Evolutionary conservation across 2,888 invertebrate genomes (phyloP).

Genomic region (Epirrhoe alternata): DNA sequence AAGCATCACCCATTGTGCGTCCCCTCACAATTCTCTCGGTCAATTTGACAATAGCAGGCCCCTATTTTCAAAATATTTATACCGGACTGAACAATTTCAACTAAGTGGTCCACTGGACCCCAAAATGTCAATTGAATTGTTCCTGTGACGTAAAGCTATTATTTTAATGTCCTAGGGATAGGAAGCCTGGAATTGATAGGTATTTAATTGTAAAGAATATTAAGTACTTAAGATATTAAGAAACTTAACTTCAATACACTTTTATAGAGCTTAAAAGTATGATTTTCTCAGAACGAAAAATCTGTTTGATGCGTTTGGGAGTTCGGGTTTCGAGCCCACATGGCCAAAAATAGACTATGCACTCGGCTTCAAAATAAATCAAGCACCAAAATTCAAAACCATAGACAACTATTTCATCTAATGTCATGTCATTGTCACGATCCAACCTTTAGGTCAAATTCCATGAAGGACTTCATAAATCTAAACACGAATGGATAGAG

Average conservation of each 20-base stretch:
- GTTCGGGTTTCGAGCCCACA: too few species aligned
- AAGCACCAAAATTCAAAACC: not conserved
- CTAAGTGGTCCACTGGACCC: constrained; percentile 65
- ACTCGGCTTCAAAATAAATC: too few species aligned
- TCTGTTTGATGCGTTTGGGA: too few species aligned
- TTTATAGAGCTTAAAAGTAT: too few species aligned
- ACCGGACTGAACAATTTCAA: constrained; percentile 74
- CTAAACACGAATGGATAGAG: constrained; percentile 48
- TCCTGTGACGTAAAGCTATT: constrained; percentile 57
- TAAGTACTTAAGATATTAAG: not conserved
- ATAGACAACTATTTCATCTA: constrained; percentile 45
- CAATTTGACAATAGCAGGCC: constrained; percentile 79
- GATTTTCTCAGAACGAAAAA: too few species aligned
- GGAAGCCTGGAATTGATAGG: constrained; percentile 27
- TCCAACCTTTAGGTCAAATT: constrained; percentile 52
- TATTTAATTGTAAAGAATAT: constrained; percentile 19
- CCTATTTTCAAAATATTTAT: constrained; percentile 82
- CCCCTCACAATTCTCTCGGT: constrained; percentile 76
- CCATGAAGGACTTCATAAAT: constrained; percentile 24
- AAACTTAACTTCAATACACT: too few species aligned
- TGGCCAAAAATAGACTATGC: too few species aligned
- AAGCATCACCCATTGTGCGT: constrained; percentile 40
- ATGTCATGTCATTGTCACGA: constrained; percentile 65
- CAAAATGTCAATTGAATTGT: constrained; percentile 80
- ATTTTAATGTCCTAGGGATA: constrained; percentile 46